Evolutionary conservation across 92 coral and sea anemone species (phyloP), one percentile per base, ranked within the genome.

Genomic region (Palythoa grandis): DNA sequence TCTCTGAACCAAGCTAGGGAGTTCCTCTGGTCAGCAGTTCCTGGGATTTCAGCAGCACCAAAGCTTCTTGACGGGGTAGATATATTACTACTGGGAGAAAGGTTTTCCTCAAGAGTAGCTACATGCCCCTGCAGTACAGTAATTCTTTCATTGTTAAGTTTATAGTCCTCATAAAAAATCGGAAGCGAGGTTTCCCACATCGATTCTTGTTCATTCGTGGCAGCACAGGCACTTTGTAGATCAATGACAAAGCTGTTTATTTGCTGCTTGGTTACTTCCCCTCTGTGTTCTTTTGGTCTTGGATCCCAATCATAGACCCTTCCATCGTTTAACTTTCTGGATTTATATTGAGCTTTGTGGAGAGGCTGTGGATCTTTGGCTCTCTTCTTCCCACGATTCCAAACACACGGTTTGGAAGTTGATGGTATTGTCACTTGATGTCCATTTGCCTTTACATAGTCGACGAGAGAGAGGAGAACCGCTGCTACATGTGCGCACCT

Each of bases 401-500:
- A 84, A 67, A 67, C 80, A 61, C 87, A 72, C 10, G 79, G 79
- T 76, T 54, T 73, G 6, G 87, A 84, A 13, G 87, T 84, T 35
- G 87, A 70, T 40, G 74, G 78, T 29, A 12, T 54, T 54, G 88
- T 74, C 3, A 84, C 80, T 17, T 58, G 72, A 56, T 83, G 70
- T 71, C 79, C 70, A 19, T 72, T 60, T 56, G 24, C 19, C 35
- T 72, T 14, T 3, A 38, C 72, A 24, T 71, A 72, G 17, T 84
- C 79, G 20, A 72, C 87, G 11, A 72, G 80, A 3, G 39, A 54
- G 38, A 83, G 79, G 11, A 84, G 87, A 53, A 84, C 24, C 19
- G 93, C 93, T 22, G 84, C 85, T 6, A 90, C 72, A 74, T 85
- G 88, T 57, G 88, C 82, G 60, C 88, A 85, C 43, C 82, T 57